phyloP scores from a whole-genome alignment of 2,113 vertebrate genomes.

The Heliornis fulica region DNA sequence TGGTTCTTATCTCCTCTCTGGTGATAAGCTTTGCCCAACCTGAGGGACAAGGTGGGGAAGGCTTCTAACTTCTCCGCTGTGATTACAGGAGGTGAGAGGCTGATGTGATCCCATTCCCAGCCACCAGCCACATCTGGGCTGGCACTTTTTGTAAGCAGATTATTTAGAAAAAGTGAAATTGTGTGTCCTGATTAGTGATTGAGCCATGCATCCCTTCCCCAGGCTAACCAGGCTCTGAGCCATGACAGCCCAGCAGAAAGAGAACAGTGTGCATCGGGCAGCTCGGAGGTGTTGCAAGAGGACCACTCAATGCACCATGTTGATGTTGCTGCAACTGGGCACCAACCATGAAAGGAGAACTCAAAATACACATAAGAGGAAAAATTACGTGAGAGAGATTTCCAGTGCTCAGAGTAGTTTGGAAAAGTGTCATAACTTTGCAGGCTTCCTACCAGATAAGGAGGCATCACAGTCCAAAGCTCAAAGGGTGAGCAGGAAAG shows the following conservation, averaged over 20 bases:
- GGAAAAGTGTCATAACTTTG: neutral
- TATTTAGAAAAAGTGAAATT: neutral
- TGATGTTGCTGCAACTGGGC: neutral
- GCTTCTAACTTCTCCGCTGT: neutral
- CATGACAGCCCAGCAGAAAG: neutral
- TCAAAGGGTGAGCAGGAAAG: neutral
- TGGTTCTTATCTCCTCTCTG: neutral
- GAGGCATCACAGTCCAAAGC: neutral
- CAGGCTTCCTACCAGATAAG: neutral
- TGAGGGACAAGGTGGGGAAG: neutral
- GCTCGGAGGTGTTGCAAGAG: neutral
- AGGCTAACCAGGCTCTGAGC: neutral
- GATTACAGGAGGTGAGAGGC: neutral
- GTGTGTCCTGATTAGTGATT: neutral
- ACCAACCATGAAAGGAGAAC: neutral
- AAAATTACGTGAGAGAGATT: neutral
- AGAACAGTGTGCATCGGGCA: neutral
- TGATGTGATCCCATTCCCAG: neutral
- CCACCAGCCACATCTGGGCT: neutral
- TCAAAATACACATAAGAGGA: neutral
- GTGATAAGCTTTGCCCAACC: neutral
- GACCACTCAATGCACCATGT: neutral
- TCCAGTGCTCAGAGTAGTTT: neutral
- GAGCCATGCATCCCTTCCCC: neutral
- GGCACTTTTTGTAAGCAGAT: neutral